These are phyloP conservation scores for Sthenelais limicola DNA, from an alignment of 2,888 invertebrate species.

Conservation along the genomic window DNA sequence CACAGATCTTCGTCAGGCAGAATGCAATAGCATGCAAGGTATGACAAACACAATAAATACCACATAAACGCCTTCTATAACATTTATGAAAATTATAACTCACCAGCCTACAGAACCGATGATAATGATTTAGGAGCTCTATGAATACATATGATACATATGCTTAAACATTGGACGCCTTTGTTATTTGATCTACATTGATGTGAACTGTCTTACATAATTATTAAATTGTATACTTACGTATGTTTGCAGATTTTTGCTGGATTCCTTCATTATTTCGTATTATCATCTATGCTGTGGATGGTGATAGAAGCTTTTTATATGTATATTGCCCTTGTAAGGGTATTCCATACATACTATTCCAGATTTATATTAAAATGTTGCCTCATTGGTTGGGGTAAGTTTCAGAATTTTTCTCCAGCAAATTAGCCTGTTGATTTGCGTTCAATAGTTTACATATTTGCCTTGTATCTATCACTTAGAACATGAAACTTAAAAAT, in stretches of 20 bases:
- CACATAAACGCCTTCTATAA: background rate
- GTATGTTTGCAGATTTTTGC: conserved; percentile 69
- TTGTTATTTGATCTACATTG: too few species aligned
- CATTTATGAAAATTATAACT: background rate
- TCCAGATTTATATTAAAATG: conserved; percentile 73
- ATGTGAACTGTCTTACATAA: too few species aligned
- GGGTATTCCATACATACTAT: conserved; percentile 74
- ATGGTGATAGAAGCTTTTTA: conserved; percentile 74
- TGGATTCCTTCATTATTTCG: conserved; percentile 72
- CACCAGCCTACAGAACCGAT: too few species aligned
- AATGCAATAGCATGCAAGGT: conserved; percentile 62
- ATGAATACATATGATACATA: background rate
- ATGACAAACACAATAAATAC: conserved; percentile 24
- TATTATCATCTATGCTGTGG: conserved; percentile 74
- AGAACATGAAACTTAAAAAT: too few species aligned
- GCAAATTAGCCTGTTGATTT: too few species aligned
- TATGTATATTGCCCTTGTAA: conserved; percentile 75
- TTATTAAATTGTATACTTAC: background rate
- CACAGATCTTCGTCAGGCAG: conserved; percentile 56
- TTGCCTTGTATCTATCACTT: too few species aligned
- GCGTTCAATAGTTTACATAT: too few species aligned
- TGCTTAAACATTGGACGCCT: background rate
- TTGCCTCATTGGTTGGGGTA: conserved; percentile 74
- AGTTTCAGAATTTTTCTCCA: too few species aligned
- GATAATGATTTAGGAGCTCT: background rate